Percentiles rank a stretch among this genome's conserved stretches.
phyloP scores from a whole-genome alignment of 2,113 vertebrate genomes.

The Oryzias curvinotus region DNA sequence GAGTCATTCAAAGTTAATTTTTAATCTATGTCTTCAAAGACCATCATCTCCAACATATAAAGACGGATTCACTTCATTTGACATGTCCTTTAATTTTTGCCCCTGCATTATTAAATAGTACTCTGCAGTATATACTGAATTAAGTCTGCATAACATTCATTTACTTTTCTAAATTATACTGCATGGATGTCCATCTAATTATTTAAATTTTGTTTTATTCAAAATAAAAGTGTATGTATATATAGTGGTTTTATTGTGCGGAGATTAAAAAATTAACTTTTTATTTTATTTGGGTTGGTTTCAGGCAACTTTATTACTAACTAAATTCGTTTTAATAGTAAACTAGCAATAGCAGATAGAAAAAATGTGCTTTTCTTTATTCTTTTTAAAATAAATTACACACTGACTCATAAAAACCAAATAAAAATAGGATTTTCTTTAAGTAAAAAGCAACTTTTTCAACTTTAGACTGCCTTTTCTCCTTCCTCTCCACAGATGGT shows the following conservation, averaged over 20 bases:
- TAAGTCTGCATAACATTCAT: neutral
- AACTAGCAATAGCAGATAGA: no score
- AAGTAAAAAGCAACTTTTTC: neutral
- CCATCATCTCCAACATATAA: neutral
- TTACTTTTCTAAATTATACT: neutral
- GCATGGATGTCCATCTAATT: neutral
- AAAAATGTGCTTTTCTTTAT: no score
- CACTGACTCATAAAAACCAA: no score
- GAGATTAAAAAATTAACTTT: no score
- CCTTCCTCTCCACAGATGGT: slow-evolving; percentile 21
- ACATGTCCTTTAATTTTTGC: slow-evolving; percentile 12
- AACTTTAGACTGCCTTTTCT: slow-evolving; percentile 1
- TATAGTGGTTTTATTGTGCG: neutral
- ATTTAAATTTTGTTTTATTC: neutral
- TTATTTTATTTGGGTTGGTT: no score
- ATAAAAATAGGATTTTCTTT: no score
- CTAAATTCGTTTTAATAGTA: no score
- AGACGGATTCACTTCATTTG: slow-evolving; percentile 8
- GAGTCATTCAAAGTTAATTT: slow-evolving; percentile 23
- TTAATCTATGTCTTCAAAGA: slow-evolving; percentile 10
- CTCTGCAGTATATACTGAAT: slow-evolving; percentile 6
- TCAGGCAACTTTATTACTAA: no score
- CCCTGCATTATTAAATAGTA: slow-evolving; percentile 13
- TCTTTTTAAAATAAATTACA: no score
- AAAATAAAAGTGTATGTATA: neutral